These are phyloP conservation scores for Eurytoma californica DNA, from an alignment of 2,888 invertebrate species.

Conservation along the genomic window DNA sequence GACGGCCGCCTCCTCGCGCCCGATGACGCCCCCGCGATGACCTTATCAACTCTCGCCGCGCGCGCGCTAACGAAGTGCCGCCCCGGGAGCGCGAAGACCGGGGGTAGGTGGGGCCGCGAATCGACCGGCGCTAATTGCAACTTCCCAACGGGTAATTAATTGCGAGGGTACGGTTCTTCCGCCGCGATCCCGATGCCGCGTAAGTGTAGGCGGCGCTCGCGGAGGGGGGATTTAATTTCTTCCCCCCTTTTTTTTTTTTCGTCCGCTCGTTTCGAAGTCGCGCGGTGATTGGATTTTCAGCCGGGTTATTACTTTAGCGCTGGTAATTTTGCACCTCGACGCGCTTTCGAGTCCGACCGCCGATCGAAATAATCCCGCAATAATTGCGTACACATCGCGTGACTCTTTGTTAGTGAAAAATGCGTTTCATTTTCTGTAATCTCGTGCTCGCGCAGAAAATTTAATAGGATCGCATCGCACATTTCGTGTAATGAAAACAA, in stretches of 20 bases:
- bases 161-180: not conserved
- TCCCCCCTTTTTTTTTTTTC: too few species aligned
- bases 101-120: not conserved
- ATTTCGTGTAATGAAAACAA: too few species aligned
- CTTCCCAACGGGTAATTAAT: constrained; percentile 37
- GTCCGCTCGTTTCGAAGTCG: too few species aligned
- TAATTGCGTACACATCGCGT: too few species aligned
- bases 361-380: too few species aligned
- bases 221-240: too few species aligned
- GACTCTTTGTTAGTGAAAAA: too few species aligned
- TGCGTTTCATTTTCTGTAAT: too few species aligned
- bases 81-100: not conserved
- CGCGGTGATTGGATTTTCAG: not conserved
- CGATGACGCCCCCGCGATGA: not conserved
- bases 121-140: constrained; percentile 39
- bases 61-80: not conserved
- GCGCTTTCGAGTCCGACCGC: too few species aligned
- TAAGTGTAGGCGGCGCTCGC: not conserved
- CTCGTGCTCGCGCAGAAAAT: too few species aligned
- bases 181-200: not conserved
- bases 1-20: not conserved
- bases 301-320: not conserved
- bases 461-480: too few species aligned
- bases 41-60: not conserved
- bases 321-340: not conserved